These are phyloP conservation scores for Drosophila sp. DNA, from an alignment of 1,140 invertebrate genomes.

Conservation along the genomic window DNA sequence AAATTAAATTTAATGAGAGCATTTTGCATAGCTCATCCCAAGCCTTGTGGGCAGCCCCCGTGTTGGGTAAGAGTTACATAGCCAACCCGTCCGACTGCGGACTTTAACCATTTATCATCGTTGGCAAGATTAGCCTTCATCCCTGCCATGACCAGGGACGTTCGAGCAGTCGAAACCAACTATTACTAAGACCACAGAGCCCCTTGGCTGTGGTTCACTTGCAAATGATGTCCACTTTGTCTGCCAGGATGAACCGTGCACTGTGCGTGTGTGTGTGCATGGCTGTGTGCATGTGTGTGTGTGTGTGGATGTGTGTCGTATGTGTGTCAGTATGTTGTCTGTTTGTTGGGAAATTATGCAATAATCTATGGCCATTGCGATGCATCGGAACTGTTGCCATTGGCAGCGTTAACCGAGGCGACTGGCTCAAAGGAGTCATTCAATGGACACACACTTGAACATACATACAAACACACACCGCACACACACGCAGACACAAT, in stretches of 20 bases:
- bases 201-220: constrained; percentile 50
- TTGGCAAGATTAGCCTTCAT: constrained; percentile 64
- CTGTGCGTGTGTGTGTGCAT: neutral
- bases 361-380: constrained; percentile 68
- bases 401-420: constrained; percentile 58
- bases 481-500: constrained; percentile 5
- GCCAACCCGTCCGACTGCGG: constrained; percentile 29
- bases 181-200: constrained; percentile 6
- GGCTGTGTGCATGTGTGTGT: constrained; percentile 13
- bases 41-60: constrained; percentile 11
- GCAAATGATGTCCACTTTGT: constrained; percentile 74
- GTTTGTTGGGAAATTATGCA: constrained; percentile 72
- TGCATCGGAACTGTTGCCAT: constrained; percentile 74
- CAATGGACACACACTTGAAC: constrained; percentile 14
- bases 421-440: constrained; percentile 62
- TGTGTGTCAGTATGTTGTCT: constrained; percentile 11
- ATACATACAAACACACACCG: constrained; percentile 1
- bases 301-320: neutral
- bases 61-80: constrained; percentile 16
- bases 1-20: constrained; percentile 77
- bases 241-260: neutral
- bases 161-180: neutral
- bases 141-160: neutral
- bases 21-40: constrained; percentile 18
- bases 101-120: constrained; percentile 69